Evolutionary conservation across 2,797 vertebrate species (phyloP).

Genomic region (Periophthalmus magnuspinnatus): DNA sequence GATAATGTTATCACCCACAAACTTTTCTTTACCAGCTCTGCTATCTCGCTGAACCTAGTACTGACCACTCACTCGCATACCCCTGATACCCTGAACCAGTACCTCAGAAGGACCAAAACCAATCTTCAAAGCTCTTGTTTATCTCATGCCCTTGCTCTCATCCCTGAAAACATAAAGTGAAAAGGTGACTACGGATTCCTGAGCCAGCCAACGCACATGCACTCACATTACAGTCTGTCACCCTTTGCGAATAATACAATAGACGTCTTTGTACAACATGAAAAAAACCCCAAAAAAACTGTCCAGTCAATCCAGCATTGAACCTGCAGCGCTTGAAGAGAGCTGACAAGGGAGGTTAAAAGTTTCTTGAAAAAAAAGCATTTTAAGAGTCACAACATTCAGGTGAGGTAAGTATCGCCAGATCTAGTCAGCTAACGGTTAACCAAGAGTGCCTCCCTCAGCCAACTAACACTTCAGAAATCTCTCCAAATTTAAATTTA

Average conservation of each 20-base stretch:
- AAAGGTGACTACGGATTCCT: conserved; percentile 62
- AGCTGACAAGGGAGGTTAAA: conserved; percentile 43
- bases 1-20: conserved; percentile 69
- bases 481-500: conserved; percentile 21
- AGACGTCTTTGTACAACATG: conserved; percentile 64
- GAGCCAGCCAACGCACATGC: conserved; percentile 68
- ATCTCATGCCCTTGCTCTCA: conserved; percentile 31
- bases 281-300: conserved; percentile 61
- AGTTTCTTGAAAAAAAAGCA: conserved; percentile 34
- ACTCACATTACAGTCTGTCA: conserved; percentile 78
- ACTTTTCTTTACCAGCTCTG: conserved; percentile 42
- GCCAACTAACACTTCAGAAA: conserved; percentile 47
- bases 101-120: neutral
- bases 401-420: conserved; percentile 65
- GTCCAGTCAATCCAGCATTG: conserved; percentile 35
- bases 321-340: neutral
- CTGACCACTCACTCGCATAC: conserved; percentile 12
- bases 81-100: neutral
- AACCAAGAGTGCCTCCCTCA: conserved; percentile 23
- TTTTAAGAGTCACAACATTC: conserved; percentile 61
- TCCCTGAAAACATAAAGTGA: conserved; percentile 26
- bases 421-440: conserved; percentile 52
- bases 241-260: conserved; percentile 71
- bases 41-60: conserved; percentile 47
- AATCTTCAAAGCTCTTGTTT: conserved; percentile 5